Evolutionary conservation across 2,888 invertebrate genomes (phyloP), one percentile per base, ranked within the genome.

Genomic region (Lithophane ornitopus): DNA sequence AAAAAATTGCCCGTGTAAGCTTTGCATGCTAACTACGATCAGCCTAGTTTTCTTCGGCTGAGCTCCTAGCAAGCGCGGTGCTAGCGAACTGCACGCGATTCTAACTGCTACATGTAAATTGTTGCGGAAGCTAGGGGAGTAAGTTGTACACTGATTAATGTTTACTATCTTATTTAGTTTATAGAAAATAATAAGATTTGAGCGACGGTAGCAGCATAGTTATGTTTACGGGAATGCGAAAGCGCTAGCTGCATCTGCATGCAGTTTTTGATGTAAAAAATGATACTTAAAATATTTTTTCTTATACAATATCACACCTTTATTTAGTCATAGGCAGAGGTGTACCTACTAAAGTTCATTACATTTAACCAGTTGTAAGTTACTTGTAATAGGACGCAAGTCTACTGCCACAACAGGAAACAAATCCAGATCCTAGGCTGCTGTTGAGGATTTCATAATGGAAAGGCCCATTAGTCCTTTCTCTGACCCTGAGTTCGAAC

Each of bases 61-160:
- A 59, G 58, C 16, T 65, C 49, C 54, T 54, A 62, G 44, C 68
- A n/a, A 61, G 71, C 76, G 34, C 52, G 72, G 41, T 56, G 28
- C 22, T 58, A n/a, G 70, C 19, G 58, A 52, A 65, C 66, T 54
- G 74, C 90, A 89, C 89, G 88, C 88, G 80, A 89, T 81, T 58
- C 59, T 58, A 44, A 78, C 34, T 61, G 61, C 19, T 44, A 73
- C 83, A 81, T 79, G 79, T 80, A 88, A 82, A 84, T 86, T 79
- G 76, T 82, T 76, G 81, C 72, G 74, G 80, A 82, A 82, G 65
- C n/a, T 14, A 7, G 9, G 65, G 56, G 66, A n/a, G 9, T 54
- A 73, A 77, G 70, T 62, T 62, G 34, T 66, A 39, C 2, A 63
- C 66, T 73, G 14, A 80, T 65, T 52, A 11, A 14, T 16, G 34